Evolutionary conservation across 2,888 invertebrate genomes (phyloP).

Genomic region (Drosophila austrosaltans): DNA sequence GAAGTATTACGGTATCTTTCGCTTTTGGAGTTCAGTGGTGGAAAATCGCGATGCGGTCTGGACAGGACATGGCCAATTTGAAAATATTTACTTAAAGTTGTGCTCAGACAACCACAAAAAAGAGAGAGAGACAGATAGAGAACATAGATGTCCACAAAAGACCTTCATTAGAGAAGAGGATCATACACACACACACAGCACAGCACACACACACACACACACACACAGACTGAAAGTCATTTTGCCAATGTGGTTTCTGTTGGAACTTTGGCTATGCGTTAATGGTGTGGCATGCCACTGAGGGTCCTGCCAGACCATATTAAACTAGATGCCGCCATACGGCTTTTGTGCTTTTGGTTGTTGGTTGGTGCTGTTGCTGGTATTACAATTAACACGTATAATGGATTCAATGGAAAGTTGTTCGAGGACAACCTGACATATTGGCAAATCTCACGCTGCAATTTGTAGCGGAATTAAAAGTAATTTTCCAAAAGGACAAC

Average conservation of each 20-base stretch:
- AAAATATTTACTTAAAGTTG: conserved; percentile 79
- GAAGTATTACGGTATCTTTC: conserved; percentile 63
- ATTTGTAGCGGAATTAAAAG: conserved; percentile 40
- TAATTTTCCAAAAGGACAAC: conserved; percentile 18
- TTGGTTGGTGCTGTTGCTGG: neutral
- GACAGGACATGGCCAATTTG: conserved; percentile 77
- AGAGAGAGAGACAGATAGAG: neutral
- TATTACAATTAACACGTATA: conserved; percentile 70
- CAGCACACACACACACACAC: conserved; percentile 7
- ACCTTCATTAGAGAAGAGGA: conserved; percentile 54
- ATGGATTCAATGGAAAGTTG: conserved; percentile 48
- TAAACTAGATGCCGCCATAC: conserved; percentile 3
- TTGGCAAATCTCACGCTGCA: conserved; percentile 54
- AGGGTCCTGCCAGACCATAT: neutral
- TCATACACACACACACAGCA: conserved; percentile 18
- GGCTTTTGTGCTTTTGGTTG: neutral
- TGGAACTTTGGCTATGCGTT: conserved; percentile 68
- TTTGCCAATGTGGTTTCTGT: conserved; percentile 49
- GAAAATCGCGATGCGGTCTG: conserved; percentile 53
- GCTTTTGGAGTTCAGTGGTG: conserved; percentile 52
- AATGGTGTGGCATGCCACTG: conserved; percentile 66
- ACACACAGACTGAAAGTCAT: conserved; percentile 32
- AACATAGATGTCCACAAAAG: conserved; percentile 23
- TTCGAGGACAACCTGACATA: conserved; percentile 30
- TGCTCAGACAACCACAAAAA: conserved; percentile 26